Conservation (phyloP, 2,888 invertebrate species). For the Petrolisthes manimaculis region DNA sequence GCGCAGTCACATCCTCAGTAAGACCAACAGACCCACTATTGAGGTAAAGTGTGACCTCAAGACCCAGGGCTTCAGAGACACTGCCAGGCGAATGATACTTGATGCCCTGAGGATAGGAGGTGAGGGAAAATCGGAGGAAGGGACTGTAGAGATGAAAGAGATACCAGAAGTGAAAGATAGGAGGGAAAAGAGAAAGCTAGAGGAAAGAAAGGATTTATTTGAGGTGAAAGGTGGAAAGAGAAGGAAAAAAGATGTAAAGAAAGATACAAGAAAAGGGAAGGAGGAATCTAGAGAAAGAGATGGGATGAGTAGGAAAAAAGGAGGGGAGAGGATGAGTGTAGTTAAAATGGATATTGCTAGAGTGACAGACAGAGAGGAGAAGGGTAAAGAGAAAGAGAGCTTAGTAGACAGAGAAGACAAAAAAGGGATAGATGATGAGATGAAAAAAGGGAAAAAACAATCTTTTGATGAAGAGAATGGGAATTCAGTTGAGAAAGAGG, state of each 20-base stretch:
- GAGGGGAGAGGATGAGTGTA: not conserved
- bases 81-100: slow-evolving; percentile 50
- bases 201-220: not conserved
- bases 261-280: not conserved
- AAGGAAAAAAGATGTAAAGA: not conserved
- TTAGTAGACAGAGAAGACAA: not conserved
- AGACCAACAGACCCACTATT: slow-evolving; percentile 43
- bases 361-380: not conserved
- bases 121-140: slow-evolving; percentile 15
- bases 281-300: not conserved
- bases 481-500: not conserved
- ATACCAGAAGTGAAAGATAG: not conserved
- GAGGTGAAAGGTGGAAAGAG: not conserved
- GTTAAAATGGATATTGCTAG: not conserved
- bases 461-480: not conserved
- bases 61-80: slow-evolving; percentile 46
- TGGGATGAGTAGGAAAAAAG: not conserved
- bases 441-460: not conserved
- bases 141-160: not conserved
- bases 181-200: not conserved
- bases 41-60: slow-evolving; percentile 55
- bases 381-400: not conserved
- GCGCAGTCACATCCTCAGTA: slow-evolving; percentile 43
- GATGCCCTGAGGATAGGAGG: slow-evolving; percentile 34
- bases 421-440: not conserved